Evolutionary conservation across 2,797 vertebrate genomes (phyloP), one percentile per base, ranked within the genome.

Genomic region (Darevskia mixta): DNA sequence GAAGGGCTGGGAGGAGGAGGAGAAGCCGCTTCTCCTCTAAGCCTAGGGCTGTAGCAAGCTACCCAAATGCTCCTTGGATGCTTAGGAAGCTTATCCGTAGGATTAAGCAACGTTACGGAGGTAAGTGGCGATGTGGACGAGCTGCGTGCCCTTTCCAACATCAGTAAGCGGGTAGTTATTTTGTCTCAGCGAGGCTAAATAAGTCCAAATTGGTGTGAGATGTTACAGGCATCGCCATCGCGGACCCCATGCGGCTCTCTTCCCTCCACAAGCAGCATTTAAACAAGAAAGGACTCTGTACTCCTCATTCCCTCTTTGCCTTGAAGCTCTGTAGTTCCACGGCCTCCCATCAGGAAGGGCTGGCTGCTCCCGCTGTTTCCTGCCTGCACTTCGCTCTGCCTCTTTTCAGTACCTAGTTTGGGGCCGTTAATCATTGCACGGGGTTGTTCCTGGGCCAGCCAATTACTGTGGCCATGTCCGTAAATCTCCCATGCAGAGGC

Each of bases 381-480:
- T 64, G 15, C 8, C 64, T 79, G 73, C 71, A 45, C 38, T 82
- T 61, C 84, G 78, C 35, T 58, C 49, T 69, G 45, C 71, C 73
- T 83, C 75, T 79, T 86, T 86, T 72, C 80, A 72, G 55, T 86
- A 71, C 35, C 73, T 49, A 23, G 78, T 82, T 89, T 58, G 78
- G 79, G 43, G 32, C 79, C 45, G 45, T 78, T 86, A 43, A 83
- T 86, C 45, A 86, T 72, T 71, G 79, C 45, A 83, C 32, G 32
- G 35, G 17, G 41, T 17, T 55, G 38, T 64, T n/a, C 58, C 55
- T 2, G 23, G 29, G 32, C 32, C 49, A 35, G 6, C 55, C 73
- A 69, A 58, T 85, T 80, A 89, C 84, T 11, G 27, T 58, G 55
- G 83, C 72, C 18, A 8, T 73, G 41, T 35, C 67, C 80, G 49